A percentile compares a stretch with the other conserved stretches of the same genome.
Evolutionary conservation across 2,113 vertebrate genomes (phyloP).

Genomic region (Xenopus laevis): DNA sequence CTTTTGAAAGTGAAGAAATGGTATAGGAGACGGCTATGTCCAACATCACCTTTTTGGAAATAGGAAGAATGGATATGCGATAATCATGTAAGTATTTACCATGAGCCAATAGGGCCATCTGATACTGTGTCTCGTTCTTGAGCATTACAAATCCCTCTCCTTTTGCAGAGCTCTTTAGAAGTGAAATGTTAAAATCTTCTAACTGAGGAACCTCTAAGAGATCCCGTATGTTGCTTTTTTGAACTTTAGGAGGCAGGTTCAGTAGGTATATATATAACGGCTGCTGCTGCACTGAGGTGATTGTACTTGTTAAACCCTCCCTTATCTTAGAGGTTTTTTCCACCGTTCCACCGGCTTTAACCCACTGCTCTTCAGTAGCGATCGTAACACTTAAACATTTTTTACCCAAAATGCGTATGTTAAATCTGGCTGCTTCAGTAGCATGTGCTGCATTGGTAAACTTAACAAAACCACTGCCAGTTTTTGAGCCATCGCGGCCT

Average conservation of each 20-base stretch:
- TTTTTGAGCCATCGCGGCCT: constrained; percentile 70
- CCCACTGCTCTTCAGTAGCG: constrained; percentile 73
- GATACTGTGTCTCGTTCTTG: constrained; percentile 75
- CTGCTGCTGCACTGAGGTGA: constrained; percentile 29
- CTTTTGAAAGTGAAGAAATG: constrained; percentile 17
- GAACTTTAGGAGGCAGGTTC: constrained; percentile 71
- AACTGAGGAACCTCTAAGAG: constrained; percentile 76
- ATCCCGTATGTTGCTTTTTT: constrained; percentile 76
- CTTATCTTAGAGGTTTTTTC: constrained; percentile 2
- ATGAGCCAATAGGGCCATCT: constrained; percentile 73
- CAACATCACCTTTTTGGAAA: constrained; percentile 83
- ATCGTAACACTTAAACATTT: constrained; percentile 80
- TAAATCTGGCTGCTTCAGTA: constrained; percentile 75
- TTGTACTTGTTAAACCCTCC: too few species aligned
- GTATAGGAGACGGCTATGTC: constrained; percentile 59
- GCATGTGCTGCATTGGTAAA: constrained; percentile 76
- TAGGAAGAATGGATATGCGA: constrained; percentile 69
- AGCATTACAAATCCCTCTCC: constrained; percentile 80
- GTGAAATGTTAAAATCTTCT: constrained; percentile 76
- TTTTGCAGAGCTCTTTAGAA: constrained; percentile 68
- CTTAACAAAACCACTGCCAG: constrained; percentile 80
- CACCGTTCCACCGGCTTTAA: constrained; percentile 39
- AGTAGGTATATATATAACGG: constrained; percentile 83
- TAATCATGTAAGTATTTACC: constrained; percentile 69
- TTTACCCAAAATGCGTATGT: constrained; percentile 81